These are phyloP conservation scores for Parapristionchus giblindavisi DNA, from an alignment of 2,888 invertebrate genomes.

Conservation along the genomic window DNA sequence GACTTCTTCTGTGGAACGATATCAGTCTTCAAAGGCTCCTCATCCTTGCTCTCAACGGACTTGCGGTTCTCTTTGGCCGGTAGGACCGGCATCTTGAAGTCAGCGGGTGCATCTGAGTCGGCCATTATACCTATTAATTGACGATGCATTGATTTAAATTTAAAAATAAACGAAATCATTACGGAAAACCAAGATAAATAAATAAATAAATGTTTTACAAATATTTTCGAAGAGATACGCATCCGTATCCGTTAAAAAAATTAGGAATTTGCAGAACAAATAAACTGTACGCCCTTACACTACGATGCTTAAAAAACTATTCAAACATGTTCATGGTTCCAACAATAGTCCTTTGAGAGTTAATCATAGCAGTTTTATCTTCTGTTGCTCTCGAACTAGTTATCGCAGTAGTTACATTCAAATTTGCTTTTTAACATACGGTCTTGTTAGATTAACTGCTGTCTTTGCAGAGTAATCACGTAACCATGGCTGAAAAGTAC, in stretches of 20 bases:
- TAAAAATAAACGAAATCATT: not conserved
- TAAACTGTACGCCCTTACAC: not conserved
- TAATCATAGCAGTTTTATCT: too few species aligned
- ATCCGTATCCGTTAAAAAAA: too few species aligned
- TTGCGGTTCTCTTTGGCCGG: slow-evolving; percentile 21
- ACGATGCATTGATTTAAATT: not conserved
- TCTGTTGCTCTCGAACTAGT: too few species aligned
- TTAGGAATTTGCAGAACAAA: not conserved
- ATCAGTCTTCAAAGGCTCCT: not conserved
- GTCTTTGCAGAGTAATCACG: not conserved
- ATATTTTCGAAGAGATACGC: not conserved
- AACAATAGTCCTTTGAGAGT: too few species aligned
- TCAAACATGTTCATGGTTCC: not conserved
- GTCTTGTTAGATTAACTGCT: not conserved
- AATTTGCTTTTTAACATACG: not conserved
- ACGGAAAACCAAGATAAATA: not conserved
- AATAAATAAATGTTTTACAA: not conserved
- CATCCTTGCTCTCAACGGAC: not conserved
- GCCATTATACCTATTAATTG: not conserved
- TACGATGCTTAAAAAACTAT: not conserved
- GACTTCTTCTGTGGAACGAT: slow-evolving; percentile 37
- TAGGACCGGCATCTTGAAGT: slow-evolving; percentile 34
- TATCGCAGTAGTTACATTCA: too few species aligned
- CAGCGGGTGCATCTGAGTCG: slow-evolving; percentile 20
- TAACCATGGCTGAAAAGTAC: not conserved